Conservation (phyloP, 2,113 vertebrate species). For the Semnornis frantzii region DNA sequence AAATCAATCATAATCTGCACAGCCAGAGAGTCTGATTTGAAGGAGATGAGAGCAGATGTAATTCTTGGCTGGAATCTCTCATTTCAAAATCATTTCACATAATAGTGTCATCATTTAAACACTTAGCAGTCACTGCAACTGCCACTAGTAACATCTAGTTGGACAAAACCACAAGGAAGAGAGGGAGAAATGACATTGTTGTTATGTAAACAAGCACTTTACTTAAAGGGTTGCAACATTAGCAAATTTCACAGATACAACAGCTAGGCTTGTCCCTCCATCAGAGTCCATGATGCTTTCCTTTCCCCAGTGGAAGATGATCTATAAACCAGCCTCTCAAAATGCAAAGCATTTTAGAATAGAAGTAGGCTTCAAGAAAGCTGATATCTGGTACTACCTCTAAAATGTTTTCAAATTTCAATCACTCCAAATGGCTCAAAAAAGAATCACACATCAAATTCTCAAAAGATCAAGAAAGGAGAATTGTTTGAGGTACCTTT, state of each 20-base stretch:
- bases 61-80: conserved; percentile 94
- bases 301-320: neutral
- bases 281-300: neutral
- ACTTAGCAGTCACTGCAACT: conserved; percentile 86
- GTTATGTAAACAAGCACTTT: conserved; percentile 74
- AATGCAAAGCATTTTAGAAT: conserved; percentile 1
- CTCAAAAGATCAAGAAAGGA: conserved; percentile 14
- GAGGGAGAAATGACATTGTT: conserved; percentile 67
- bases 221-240: conserved; percentile 63
- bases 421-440: neutral
- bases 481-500: conserved; percentile 26
- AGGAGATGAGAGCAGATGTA: conserved; percentile 83
- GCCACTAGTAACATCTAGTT: conserved; percentile 77
- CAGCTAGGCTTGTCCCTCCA: neutral
- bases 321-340: conserved; percentile 26
- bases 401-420: neutral
- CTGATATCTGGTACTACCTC: neutral
- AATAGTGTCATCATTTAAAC: conserved; percentile 99
- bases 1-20: conserved; percentile 95
- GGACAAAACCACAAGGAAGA: conserved; percentile 77
- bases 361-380: neutral
- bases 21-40: conserved; percentile 82
- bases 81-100: conserved; percentile 94
- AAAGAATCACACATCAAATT: neutral
- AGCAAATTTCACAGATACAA: conserved; percentile 58